These are phyloP conservation scores for Monomorium pharaonis DNA, from an alignment of 1,140 invertebrate species.

Conservation along the genomic window DNA sequence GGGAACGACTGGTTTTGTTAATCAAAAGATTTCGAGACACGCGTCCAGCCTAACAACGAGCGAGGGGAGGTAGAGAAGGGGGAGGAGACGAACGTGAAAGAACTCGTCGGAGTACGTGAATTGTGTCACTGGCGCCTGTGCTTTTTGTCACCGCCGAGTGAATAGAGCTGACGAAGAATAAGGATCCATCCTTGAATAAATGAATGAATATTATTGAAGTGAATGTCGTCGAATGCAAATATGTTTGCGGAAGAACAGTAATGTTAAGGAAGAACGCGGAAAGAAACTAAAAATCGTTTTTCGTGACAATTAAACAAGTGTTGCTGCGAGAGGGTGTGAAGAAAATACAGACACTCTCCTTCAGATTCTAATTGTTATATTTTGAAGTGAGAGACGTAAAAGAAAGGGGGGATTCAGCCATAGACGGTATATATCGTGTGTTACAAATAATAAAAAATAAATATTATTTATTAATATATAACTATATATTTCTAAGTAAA, in stretches of 20 bases:
- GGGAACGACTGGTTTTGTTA: constrained; percentile 71
- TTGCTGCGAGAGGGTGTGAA: neutral
- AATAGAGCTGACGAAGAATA: constrained; percentile 14
- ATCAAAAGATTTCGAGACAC: constrained; percentile 74
- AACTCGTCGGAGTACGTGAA: constrained; percentile 17
- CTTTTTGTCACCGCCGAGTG: constrained; percentile 30
- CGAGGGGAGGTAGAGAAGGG: constrained; percentile 8
- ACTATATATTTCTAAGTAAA: no score
- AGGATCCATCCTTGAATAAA: neutral
- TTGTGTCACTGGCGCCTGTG: constrained; percentile 24
- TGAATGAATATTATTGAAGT: constrained; percentile 27
- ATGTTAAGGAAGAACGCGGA: neutral
- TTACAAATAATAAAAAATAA: neutral
- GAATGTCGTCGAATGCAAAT: constrained; percentile 10
- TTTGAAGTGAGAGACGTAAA: neutral
- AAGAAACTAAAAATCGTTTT: neutral
- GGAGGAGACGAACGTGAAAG: neutral
- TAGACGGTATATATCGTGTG: neutral
- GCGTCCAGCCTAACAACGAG: constrained; percentile 73
- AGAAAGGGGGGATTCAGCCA: neutral
- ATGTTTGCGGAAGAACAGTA: neutral
- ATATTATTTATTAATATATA: neutral
- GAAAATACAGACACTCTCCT: neutral
- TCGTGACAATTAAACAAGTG: neutral
- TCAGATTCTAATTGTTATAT: neutral